These are phyloP conservation scores for Lasaia peninsularis DNA, from an alignment of 1,140 invertebrate genomes.

Conservation along the genomic window DNA sequence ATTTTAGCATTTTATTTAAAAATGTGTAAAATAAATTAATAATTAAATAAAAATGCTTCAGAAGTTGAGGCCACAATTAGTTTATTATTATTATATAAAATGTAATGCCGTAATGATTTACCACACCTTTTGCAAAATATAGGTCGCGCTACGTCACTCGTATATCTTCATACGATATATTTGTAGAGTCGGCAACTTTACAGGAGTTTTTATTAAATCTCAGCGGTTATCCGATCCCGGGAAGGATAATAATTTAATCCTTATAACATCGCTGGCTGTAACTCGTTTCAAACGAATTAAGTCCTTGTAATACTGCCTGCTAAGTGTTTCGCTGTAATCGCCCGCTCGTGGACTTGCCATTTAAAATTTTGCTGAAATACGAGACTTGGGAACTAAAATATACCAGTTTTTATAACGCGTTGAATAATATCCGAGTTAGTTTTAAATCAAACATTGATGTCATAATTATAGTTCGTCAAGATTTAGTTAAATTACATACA, in stretches of 20 bases:
- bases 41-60: no score
- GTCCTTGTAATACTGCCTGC: background rate
- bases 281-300: constrained; percentile 6
- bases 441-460: no score
- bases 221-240: background rate
- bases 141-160: no score
- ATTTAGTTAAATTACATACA: no score
- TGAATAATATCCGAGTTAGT: background rate
- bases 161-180: no score
- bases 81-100: no score
- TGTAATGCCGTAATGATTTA: no score
- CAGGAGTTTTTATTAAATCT: background rate
- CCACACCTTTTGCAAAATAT: no score
- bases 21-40: no score
- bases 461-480: no score
- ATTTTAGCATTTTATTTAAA: no score
- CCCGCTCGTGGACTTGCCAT: background rate
- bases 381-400: background rate
- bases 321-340: background rate
- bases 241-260: constrained; percentile 3
- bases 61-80: no score
- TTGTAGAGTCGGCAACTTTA: background rate
- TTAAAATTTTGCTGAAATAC: background rate
- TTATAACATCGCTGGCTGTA: constrained; percentile 3
- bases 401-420: background rate